Base-by-base conservation (phyloP, 2,888 invertebrate genomes). In the Sphaerophoria taeniata region DNA sequence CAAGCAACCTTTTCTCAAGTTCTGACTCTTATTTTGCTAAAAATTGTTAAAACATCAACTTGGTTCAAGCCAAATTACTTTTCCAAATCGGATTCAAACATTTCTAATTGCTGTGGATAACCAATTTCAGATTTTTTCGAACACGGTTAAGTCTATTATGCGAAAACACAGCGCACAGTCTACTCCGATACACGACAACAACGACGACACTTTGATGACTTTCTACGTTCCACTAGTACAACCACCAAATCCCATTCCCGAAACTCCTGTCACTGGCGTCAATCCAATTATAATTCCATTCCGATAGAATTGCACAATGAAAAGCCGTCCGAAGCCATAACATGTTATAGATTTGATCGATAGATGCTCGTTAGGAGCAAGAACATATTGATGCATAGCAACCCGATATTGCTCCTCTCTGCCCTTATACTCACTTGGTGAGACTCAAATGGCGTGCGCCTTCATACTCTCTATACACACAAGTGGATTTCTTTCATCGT, bases 211-310 rank as follows among this genome's bases (percentile, higher is more conserved):
- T 45, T 7, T 39, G 49, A 69, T 65, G 12, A 33, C 43, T 45
- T 61, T 56, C 34, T 39, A 33, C 43, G 36, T 61, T 56, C 34
- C 47, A 7, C 6, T 39, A 43, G 24, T 2, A 24, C 34, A 47
- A 7, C 6, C 33, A 43, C 39, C 16, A 60, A 36, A 47, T 34
- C 61, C 65, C 24, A 31, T 55, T 72, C 47, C 47, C 55, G 72
- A 39, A 56, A 31, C 55, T 72, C 47, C 47, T 61, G 72, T 47
- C 63, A 16, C 47, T 6, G 12, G 43, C 63, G 56, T 74, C 78
- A 78, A 78, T 78, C 74, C 83, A 84, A 84, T 72, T 84, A 78
- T 72, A 71, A 73, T 65, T 71, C 53, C 33, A 65, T 74, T 65
- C 58, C 58, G 58, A 70, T 58, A 34, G 33, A 58, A 61, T 33